Conservation (phyloP, 2,113 vertebrate species). For the Gymnocephalus cernua region DNA sequence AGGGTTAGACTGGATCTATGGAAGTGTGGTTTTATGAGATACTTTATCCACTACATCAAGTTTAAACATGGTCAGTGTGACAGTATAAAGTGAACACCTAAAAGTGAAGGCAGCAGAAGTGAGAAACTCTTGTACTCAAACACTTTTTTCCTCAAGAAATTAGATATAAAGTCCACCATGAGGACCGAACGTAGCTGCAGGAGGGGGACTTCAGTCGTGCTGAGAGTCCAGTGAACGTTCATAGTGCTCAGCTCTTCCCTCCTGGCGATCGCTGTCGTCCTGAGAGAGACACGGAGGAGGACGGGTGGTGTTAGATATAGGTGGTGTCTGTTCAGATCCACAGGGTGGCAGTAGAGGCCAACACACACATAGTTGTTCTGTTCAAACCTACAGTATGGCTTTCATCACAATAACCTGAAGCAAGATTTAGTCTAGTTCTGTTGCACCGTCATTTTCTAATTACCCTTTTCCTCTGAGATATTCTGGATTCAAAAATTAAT, state of each 20-base stretch:
- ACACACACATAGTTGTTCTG: background rate
- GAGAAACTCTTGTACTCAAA: background rate
- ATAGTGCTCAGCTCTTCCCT: constrained; percentile 57
- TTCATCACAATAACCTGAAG: background rate
- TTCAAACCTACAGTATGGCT: background rate
- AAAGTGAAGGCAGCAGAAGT: background rate
- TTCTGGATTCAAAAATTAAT: background rate
- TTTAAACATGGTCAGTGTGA: background rate
- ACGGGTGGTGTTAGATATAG: background rate
- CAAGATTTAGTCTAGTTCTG: too few relatives aligned
- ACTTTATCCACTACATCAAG: too few relatives aligned
- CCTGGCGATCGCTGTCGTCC: constrained; percentile 58
- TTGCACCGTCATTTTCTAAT: too few relatives aligned
- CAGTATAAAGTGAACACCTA: background rate
- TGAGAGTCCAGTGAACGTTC: constrained; percentile 77
- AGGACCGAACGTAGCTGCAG: background rate
- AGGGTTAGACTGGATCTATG: too few relatives aligned
- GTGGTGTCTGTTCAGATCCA: constrained; percentile 26
- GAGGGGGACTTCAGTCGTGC: constrained; percentile 49
- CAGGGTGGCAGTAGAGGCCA: constrained; percentile 44
- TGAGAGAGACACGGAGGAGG: constrained; percentile 45
- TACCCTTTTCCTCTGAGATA: background rate
- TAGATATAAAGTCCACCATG: background rate
- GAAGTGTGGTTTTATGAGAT: too few relatives aligned
- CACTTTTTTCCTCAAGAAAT: background rate